Evolutionary conservation across 2,113 vertebrate species (phyloP).

Genomic region (Etheostoma spectabile): DNA sequence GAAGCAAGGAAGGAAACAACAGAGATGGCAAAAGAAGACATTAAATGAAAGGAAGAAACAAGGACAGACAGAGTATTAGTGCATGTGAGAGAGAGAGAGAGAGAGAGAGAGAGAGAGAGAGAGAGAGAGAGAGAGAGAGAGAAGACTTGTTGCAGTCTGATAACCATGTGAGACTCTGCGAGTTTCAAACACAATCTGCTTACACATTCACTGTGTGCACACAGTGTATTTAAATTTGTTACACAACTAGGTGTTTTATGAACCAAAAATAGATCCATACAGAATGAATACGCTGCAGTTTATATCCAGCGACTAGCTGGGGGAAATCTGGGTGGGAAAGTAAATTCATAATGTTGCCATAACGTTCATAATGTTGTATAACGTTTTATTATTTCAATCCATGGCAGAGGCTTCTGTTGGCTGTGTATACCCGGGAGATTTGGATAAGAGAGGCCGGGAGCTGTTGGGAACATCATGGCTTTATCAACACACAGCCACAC

Average conservation of each 20-base stretch:
- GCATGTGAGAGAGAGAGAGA: neutral
- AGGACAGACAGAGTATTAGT: too few species aligned
- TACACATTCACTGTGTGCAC: neutral
- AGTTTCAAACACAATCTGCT: conserved; percentile 35
- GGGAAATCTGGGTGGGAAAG: conserved; percentile 4
- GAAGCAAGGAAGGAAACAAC: neutral
- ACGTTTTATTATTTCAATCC: conserved; percentile 44
- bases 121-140: neutral
- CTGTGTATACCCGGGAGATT: conserved; percentile 40
- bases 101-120: neutral
- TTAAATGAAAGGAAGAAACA: neutral
- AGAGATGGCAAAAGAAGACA: neutral
- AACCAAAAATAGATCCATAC: conserved; percentile 33
- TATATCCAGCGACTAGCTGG: conserved; percentile 11
- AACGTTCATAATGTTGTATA: neutral
- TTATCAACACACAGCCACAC: conserved; percentile 33
- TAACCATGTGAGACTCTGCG: conserved; percentile 29
- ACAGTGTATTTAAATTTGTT: conserved; percentile 37
- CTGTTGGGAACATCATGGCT: conserved; percentile 5
- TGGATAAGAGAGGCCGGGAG: conserved; percentile 22
- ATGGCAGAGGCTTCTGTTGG: conserved; percentile 27
- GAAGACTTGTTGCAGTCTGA: conserved; percentile 10
- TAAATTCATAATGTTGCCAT: neutral
- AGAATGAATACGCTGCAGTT: conserved; percentile 3
- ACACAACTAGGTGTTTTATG: conserved; percentile 43